Conservation (phyloP, 2,888 invertebrate genomes). For the Thereva nobilitata region DNA sequence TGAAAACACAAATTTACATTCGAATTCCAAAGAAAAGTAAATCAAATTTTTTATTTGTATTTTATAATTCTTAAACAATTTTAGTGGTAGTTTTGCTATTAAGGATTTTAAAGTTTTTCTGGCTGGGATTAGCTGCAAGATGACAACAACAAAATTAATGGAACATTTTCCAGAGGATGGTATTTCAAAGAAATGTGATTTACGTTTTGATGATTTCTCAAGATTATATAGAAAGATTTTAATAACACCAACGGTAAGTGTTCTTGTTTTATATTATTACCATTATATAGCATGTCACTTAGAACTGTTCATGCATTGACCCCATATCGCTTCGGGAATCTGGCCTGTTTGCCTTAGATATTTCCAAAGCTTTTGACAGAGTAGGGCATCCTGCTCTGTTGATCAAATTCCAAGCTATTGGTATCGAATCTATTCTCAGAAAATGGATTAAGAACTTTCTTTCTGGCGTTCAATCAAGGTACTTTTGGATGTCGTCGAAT, state of each 20-base stretch:
- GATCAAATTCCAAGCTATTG: too few relatives aligned
- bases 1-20: conserved; percentile 62
- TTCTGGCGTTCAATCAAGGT: too few relatives aligned
- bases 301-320: too few relatives aligned
- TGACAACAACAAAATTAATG: conserved; percentile 80
- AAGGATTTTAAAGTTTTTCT: conserved; percentile 91
- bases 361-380: background rate
- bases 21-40: conserved; percentile 68
- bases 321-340: too few relatives aligned
- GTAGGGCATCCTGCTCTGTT: too few relatives aligned
- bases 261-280: conserved; percentile 19
- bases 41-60: background rate
- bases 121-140: conserved; percentile 87
- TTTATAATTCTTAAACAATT: conserved; percentile 13
- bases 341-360: too few relatives aligned
- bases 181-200: conserved; percentile 73
- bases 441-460: too few relatives aligned
- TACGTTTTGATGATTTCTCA: conserved; percentile 89
- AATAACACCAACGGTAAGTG: conserved; percentile 77
- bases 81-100: conserved; percentile 70
- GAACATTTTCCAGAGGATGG: conserved; percentile 89
- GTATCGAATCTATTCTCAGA: too few relatives aligned
- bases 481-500: too few relatives aligned
- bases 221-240: conserved; percentile 82
- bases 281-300: too few relatives aligned